Conservation (phyloP, 1,140 invertebrate genomes). For the Forficula auricularia region DNA sequence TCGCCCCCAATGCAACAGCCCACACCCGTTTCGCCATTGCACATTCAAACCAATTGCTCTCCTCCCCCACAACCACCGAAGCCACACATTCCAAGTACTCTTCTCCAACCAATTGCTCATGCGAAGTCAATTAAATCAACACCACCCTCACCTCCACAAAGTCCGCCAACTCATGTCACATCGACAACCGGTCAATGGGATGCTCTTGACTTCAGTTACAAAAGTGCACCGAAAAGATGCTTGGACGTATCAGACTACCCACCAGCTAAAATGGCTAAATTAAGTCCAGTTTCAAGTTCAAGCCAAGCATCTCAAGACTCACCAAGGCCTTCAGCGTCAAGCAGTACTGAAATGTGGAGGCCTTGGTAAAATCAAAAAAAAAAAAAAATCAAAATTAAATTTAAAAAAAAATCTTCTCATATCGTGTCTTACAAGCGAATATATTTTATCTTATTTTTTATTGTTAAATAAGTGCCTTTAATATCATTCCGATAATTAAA, state of each 20-base stretch:
- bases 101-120: conserved; percentile 1
- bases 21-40: background rate
- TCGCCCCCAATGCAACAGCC: conserved; percentile 1
- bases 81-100: background rate
- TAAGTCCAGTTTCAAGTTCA: background rate
- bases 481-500: too few relatives aligned
- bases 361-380: conserved; percentile 6
- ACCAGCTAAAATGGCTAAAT: background rate
- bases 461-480: too few relatives aligned
- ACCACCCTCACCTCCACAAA: background rate
- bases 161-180: background rate
- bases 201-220: background rate
- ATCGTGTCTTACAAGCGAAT: too few relatives aligned
- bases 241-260: background rate
- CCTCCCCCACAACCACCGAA: background rate
- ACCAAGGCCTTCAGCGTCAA: background rate
- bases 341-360: conserved; percentile 10
- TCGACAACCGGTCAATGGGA: background rate
- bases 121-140: background rate
- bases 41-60: background rate
- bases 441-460: too few relatives aligned
- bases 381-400: too few relatives aligned
- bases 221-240: background rate
- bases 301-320: background rate
- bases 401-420: too few relatives aligned